Percentiles rank a stretch among this genome's conserved stretches.
These are phyloP conservation scores for Hemicentrotus pulcherrimus DNA, from an alignment of 35 echinoderm and acorn worm genomes.

Conservation along the genomic window DNA sequence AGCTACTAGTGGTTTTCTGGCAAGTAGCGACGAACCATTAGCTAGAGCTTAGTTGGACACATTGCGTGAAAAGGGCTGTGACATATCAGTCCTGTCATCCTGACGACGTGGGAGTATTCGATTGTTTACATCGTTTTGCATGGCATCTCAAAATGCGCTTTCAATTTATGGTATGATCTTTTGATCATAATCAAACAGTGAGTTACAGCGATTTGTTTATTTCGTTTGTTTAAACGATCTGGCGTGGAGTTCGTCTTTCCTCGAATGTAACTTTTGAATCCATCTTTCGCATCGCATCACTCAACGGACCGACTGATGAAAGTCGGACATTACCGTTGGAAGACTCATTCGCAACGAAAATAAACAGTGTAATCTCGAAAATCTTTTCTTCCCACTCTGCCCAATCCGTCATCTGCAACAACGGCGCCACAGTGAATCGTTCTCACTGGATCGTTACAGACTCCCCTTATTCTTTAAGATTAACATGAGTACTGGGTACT, in stretches of 20 bases:
- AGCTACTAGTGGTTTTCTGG: too few species aligned
- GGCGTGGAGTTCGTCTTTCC: background rate
- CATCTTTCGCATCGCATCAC: background rate
- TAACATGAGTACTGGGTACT: too few species aligned
- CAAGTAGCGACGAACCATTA: too few species aligned
- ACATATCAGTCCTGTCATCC: too few species aligned
- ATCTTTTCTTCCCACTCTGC: background rate
- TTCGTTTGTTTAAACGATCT: background rate
- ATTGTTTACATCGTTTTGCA: background rate
- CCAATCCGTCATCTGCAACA: background rate
- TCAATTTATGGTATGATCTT: background rate
- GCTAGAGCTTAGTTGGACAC: too few species aligned
- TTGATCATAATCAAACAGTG: background rate
- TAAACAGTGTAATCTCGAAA: background rate
- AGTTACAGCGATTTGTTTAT: background rate
- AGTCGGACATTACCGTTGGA: background rate
- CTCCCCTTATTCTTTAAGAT: too few species aligned
- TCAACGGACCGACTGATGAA: background rate
- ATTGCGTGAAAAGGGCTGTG: too few species aligned
- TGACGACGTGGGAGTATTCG: background rate
- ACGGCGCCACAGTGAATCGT: background rate
- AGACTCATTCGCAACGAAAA: background rate
- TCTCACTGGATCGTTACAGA: background rate
- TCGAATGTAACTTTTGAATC: background rate
- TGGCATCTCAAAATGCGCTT: background rate